A percentile compares a stretch with the other conserved stretches of the same genome.
Conservation (phyloP, 2,888 invertebrate genomes). For the Hypsopygia costalis region DNA sequence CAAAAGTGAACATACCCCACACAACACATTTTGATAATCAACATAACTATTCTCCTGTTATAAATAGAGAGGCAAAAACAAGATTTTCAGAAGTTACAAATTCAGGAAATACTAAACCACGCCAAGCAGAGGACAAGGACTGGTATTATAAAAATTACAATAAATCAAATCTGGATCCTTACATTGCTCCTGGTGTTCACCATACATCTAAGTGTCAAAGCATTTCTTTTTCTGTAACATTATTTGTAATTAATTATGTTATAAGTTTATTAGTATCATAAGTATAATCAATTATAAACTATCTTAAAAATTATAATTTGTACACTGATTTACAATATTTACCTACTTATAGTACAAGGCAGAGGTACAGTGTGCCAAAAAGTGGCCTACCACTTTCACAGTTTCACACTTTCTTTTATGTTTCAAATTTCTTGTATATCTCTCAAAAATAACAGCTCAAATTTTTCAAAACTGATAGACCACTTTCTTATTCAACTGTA, state of each 20-base stretch:
- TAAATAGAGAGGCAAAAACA: constrained; percentile 65
- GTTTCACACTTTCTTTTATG: too few species aligned
- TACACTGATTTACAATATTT: too few species aligned
- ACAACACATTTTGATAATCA: constrained; percentile 49
- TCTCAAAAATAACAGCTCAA: too few species aligned
- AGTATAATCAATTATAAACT: constrained; percentile 11
- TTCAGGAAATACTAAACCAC: constrained; percentile 64
- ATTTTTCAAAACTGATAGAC: too few species aligned
- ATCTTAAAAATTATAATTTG: too few species aligned
- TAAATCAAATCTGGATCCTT: constrained; percentile 76
- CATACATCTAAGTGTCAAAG: constrained; percentile 33
- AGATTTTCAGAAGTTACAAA: constrained; percentile 57
- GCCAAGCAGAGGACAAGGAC: constrained; percentile 80
- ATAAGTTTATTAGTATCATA: constrained; percentile 11
- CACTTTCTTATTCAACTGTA: too few species aligned
- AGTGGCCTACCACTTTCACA: too few species aligned
- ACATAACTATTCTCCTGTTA: constrained; percentile 56
- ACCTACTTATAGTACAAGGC: too few species aligned
- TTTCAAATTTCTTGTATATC: too few species aligned
- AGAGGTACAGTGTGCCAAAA: too few species aligned
- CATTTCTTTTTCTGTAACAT: constrained; percentile 16
- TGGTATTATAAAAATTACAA: constrained; percentile 95
- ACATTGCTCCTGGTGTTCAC: constrained; percentile 61
- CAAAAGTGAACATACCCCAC: constrained; percentile 65
- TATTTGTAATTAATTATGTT: constrained; percentile 10